phyloP scores from a whole-genome alignment of 1,140 invertebrate species.

The Brachionus rubens region DNA sequence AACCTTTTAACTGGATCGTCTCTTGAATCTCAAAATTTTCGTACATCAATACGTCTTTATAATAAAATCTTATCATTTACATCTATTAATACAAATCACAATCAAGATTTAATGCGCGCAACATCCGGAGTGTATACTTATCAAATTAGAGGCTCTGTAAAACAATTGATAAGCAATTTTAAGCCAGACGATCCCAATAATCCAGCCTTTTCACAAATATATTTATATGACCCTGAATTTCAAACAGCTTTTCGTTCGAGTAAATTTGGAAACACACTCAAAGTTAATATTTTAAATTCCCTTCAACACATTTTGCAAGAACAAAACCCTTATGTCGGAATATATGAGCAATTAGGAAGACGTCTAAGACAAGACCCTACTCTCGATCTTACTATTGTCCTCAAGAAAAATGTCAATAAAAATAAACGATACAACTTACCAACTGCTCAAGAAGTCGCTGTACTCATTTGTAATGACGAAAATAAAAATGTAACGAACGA shows the following conservation, averaged over 20 bases:
- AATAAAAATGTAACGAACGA: neutral
- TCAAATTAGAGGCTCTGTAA: neutral
- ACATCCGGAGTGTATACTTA: neutral
- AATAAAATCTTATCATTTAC: neutral
- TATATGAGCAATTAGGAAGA: neutral
- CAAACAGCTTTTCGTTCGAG: neutral
- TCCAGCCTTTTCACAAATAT: neutral
- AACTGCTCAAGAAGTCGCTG: slow-evolving; percentile 52
- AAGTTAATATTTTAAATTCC: neutral
- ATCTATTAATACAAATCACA: neutral
- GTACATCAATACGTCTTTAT: neutral
- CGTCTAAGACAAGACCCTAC: neutral
- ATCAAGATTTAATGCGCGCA: neutral
- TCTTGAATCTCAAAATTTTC: neutral
- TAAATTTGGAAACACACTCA: neutral
- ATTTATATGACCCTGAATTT: neutral
- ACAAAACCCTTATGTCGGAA: neutral
- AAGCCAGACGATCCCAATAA: neutral
- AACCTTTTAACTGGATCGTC: neutral
- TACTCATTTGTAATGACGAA: slow-evolving; percentile 52
- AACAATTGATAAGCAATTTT: neutral
- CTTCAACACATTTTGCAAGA: neutral
- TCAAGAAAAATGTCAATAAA: slow-evolving; percentile 46
- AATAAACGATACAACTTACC: slow-evolving; percentile 53
- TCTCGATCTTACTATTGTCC: neutral